phyloP scores from a whole-genome alignment of 1,140 invertebrate genomes.

The Conus ventricosus region DNA sequence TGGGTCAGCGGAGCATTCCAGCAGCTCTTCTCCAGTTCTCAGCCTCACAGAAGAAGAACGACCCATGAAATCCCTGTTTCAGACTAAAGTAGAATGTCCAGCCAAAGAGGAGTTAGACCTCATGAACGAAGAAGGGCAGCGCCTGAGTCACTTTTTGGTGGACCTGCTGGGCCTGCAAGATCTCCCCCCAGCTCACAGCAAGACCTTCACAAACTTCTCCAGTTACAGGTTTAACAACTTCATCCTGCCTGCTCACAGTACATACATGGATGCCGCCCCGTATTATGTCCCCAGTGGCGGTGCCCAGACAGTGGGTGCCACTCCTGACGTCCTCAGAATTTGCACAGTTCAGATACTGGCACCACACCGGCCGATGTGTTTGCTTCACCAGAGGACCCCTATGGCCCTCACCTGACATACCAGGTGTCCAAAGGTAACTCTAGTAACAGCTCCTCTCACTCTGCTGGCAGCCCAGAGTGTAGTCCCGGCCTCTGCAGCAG shows the following conservation, averaged over 20 bases:
- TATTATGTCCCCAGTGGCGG: too few species aligned
- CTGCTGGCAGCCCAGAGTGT: neutral
- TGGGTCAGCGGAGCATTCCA: constrained; percentile 14
- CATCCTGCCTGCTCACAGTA: constrained; percentile 17
- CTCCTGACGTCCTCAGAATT: too few species aligned
- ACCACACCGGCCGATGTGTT: neutral
- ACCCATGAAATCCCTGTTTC: neutral
- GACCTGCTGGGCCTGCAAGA: neutral
- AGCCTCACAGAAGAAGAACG: neutral
- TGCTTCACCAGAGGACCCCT: too few species aligned
- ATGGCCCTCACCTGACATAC: too few species aligned
- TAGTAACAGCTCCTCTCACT: too few species aligned
- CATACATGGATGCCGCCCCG: constrained; percentile 16
- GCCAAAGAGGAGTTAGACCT: too few species aligned
- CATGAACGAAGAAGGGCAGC: neutral
- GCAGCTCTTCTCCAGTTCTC: constrained; percentile 9
- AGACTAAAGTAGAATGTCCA: neutral
- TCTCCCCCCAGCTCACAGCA: neutral
- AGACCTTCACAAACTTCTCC: neutral
- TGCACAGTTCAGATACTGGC: neutral
- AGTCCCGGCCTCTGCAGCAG: neutral
- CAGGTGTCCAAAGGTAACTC: too few species aligned
- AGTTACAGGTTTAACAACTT: constrained; percentile 14
- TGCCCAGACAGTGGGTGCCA: too few species aligned
- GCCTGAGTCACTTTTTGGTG: neutral